These are phyloP conservation scores for Rhamphomyia laevipes DNA, from an alignment of 2,888 invertebrate species.

Conservation along the genomic window DNA sequence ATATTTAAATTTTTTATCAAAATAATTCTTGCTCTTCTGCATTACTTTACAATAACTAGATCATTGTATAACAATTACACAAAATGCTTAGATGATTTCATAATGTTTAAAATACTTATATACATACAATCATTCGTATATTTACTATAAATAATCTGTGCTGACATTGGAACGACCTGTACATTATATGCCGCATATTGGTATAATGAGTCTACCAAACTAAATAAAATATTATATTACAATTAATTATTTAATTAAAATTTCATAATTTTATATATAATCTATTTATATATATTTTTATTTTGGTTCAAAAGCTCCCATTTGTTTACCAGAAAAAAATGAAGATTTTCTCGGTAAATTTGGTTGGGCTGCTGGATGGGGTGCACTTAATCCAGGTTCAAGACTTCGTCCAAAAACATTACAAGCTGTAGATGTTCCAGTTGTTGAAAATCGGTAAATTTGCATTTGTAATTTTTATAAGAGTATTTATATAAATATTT, in stretches of 20 bases:
- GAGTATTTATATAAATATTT: not conserved
- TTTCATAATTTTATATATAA: too few species aligned
- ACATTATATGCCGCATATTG: slow-evolving; percentile 82
- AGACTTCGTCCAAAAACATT: slow-evolving; percentile 77
- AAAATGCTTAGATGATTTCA: too few species aligned
- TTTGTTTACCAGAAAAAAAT: slow-evolving; percentile 81
- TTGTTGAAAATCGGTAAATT: slow-evolving; percentile 65
- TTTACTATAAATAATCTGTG: slow-evolving; percentile 60
- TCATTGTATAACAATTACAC: too few species aligned
- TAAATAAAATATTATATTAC: slow-evolving; percentile 1
- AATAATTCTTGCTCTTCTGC: too few species aligned
- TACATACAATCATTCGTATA: too few species aligned
- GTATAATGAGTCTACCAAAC: slow-evolving; percentile 31
- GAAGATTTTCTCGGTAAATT: slow-evolving; percentile 83
- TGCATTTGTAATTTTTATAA: too few species aligned
- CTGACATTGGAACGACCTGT: slow-evolving; percentile 75
- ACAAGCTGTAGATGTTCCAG: slow-evolving; percentile 85
- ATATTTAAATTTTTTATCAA: too few species aligned
- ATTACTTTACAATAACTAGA: too few species aligned
- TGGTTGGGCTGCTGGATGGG: slow-evolving; percentile 91
- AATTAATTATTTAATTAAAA: slow-evolving; percentile 6
- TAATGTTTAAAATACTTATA: too few species aligned
- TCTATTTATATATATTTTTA: too few species aligned
- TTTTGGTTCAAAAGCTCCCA: slow-evolving; percentile 59
- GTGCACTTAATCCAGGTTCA: slow-evolving; percentile 74